Evolutionary conservation across 1,140 invertebrate genomes (phyloP).

Genomic region (Ceratosolen fusciceps): DNA sequence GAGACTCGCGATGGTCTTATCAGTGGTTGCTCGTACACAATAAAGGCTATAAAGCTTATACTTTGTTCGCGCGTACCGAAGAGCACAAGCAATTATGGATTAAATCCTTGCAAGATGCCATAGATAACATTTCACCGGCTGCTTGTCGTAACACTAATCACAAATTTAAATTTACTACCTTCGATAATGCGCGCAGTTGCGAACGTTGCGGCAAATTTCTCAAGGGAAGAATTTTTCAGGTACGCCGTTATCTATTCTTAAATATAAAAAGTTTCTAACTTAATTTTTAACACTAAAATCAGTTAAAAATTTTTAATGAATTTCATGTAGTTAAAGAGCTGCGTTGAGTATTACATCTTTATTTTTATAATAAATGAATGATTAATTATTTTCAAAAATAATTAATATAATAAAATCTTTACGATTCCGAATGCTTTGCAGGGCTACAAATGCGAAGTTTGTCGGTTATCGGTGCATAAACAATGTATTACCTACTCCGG

Average conservation of each 20-base stretch:
- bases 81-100: slow-evolving; percentile 92
- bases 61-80: slow-evolving; percentile 90
- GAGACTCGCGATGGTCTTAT: slow-evolving; percentile 83
- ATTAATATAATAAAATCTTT: background rate
- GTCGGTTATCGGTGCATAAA: slow-evolving; percentile 82
- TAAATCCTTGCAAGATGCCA: slow-evolving; percentile 90
- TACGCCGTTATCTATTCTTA: too few relatives aligned
- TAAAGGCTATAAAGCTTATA: slow-evolving; percentile 86
- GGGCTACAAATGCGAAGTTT: slow-evolving; percentile 85
- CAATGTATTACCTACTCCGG: slow-evolving; percentile 83
- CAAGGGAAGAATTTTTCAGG: slow-evolving; percentile 90
- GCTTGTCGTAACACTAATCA: slow-evolving; percentile 85
- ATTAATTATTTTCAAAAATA: background rate
- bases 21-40: slow-evolving; percentile 89
- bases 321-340: too few relatives aligned
- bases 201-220: slow-evolving; percentile 88
- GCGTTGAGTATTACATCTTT: too few relatives aligned
- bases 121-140: slow-evolving; percentile 92
- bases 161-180: slow-evolving; percentile 90
- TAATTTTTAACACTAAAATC: too few relatives aligned
- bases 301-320: too few relatives aligned
- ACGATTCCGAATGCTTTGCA: slow-evolving; percentile 58
- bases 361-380: background rate
- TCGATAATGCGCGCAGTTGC: slow-evolving; percentile 85
- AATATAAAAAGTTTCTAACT: too few relatives aligned